These are phyloP conservation scores for Festucalex cinctus DNA, from an alignment of 2,113 vertebrate genomes.

Conservation along the genomic window DNA sequence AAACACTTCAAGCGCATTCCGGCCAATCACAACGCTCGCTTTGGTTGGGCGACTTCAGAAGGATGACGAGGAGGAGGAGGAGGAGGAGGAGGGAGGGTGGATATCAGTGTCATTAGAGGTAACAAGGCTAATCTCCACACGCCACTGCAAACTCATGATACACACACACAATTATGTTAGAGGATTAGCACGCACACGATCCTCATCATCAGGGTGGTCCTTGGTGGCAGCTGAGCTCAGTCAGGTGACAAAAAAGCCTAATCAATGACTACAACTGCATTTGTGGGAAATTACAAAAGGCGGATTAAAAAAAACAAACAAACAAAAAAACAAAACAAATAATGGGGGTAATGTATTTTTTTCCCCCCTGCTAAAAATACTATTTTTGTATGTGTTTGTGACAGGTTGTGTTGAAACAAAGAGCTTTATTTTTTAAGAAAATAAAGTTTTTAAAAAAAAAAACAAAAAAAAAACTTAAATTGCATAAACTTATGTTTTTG, in stretches of 20 bases:
- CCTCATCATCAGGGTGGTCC: slow-evolving; percentile 9
- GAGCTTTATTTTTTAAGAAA: too few relatives aligned
- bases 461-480: too few relatives aligned
- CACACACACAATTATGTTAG: slow-evolving; percentile 16
- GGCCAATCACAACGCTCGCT: background rate
- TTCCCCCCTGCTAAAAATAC: too few relatives aligned
- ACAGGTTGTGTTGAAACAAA: too few relatives aligned
- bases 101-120: background rate
- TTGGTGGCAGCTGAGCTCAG: background rate
- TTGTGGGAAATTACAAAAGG: background rate
- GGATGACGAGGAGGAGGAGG: background rate
- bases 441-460: too few relatives aligned
- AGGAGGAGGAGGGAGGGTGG: background rate
- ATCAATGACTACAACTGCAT: background rate
- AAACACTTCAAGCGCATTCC: background rate
- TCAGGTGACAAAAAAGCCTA: background rate
- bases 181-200: slow-evolving; percentile 1
- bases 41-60: background rate
- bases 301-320: background rate
- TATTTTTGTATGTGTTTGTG: too few relatives aligned
- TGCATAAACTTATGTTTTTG: too few relatives aligned
- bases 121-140: slow-evolving; percentile 24
- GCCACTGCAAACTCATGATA: slow-evolving; percentile 22
- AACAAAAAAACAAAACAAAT: too few relatives aligned
- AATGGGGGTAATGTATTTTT: too few relatives aligned